phyloP scores from a whole-genome alignment of 2,113 vertebrate species.

The Orycteropus afer region DNA sequence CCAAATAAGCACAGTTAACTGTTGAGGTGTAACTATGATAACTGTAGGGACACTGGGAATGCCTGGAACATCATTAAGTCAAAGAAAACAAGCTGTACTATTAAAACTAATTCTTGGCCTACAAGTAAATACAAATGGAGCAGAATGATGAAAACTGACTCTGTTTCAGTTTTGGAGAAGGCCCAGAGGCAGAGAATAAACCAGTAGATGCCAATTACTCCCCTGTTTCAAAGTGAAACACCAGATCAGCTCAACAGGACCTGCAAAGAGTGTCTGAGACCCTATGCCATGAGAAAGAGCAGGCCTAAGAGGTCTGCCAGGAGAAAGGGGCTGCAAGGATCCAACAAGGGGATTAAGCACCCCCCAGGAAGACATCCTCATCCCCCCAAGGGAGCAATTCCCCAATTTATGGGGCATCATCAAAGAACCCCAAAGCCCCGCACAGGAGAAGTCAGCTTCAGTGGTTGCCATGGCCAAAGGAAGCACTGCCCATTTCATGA shows the following conservation, averaged over 20 bases:
- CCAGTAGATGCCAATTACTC: not conserved
- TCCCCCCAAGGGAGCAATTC: not conserved
- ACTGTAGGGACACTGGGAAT: not conserved
- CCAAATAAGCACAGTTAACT: no score
- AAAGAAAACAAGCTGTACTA: not conserved
- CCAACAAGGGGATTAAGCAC: not conserved
- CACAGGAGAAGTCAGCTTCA: not conserved
- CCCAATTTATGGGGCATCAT: not conserved
- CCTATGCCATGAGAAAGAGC: not conserved
- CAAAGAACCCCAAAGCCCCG: not conserved
- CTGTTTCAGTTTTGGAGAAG: not conserved
- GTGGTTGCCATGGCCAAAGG: not conserved
- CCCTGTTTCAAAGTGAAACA: fast-evolving
- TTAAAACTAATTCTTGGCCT: not conserved
- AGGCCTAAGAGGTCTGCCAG: not conserved
- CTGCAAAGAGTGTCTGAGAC: not conserved
- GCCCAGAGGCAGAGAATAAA: not conserved
- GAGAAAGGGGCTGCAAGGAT: not conserved
- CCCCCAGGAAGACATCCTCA: not conserved
- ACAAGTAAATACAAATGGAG: not conserved
- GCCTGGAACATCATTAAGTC: not conserved
- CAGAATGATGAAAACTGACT: not conserved
- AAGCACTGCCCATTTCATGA: not conserved
- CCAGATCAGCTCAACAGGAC: not conserved
- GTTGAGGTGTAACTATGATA: not conserved